Conservation (phyloP, 2,113 vertebrate genomes). For the human (Homo sapiens) region DNA sequence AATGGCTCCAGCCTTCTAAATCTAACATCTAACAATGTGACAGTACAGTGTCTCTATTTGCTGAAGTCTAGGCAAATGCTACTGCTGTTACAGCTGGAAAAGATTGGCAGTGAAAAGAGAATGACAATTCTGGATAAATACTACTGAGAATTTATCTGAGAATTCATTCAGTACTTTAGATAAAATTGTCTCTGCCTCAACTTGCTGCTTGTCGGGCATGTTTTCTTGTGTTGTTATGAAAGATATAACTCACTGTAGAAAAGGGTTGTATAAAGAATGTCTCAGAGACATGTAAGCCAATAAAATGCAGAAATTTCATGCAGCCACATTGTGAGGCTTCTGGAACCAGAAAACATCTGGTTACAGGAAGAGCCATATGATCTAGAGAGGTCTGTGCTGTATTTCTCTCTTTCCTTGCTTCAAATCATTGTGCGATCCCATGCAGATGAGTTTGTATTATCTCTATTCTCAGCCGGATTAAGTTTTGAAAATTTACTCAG, state of each 20-base stretch:
- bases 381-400: neutral
- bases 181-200: constrained; percentile 46
- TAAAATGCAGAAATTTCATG: neutral
- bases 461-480: neutral
- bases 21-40: neutral
- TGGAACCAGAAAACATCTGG: neutral
- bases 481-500: constrained; percentile 2
- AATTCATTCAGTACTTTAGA: constrained; percentile 18
- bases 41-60: constrained; percentile 22
- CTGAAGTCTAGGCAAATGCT: neutral
- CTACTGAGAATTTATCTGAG: neutral
- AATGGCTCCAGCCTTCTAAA: constrained; percentile 12
- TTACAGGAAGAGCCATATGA: neutral
- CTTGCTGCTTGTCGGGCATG: constrained; percentile 33
- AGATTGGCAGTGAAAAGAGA: neutral
- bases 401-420: neutral
- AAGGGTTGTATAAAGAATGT: neutral
- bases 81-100: neutral
- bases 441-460: neutral
- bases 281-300: neutral
- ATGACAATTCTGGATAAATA: constrained; percentile 40
- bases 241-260: neutral
- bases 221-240: neutral
- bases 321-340: neutral
- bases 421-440: neutral